Percentiles rank a stretch among this genome's conserved stretches.
These are phyloP conservation scores for Phrynocephalus vlangalii DNA, from an alignment of 2,797 vertebrate species.

Conservation along the genomic window DNA sequence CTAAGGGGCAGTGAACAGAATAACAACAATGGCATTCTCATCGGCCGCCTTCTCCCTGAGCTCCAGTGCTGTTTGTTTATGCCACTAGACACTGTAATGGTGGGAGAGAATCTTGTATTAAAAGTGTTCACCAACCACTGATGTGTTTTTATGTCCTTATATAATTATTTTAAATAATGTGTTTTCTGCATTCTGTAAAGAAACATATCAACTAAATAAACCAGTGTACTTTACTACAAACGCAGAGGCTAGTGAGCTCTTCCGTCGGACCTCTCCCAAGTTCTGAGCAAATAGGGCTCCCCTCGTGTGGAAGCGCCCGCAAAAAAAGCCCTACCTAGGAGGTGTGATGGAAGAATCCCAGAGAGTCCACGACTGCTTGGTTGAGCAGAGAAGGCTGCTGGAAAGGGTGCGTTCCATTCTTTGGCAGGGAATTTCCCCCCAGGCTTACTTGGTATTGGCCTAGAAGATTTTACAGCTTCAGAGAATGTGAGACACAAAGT, in stretches of 20 bases:
- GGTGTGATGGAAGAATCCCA: neutral
- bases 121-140: constrained; percentile 81
- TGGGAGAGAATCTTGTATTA: constrained; percentile 79
- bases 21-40: constrained; percentile 75
- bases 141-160: constrained; percentile 75
- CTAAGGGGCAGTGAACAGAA: constrained; percentile 77
- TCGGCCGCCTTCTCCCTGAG: constrained; percentile 69
- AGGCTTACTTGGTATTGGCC: neutral
- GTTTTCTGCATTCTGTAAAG: constrained; percentile 78
- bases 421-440: neutral
- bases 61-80: constrained; percentile 74
- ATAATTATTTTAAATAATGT: constrained; percentile 74
- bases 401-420: neutral
- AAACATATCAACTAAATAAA: constrained; percentile 77
- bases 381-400: neutral
- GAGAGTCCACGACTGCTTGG: neutral
- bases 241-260: constrained; percentile 42
- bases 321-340: neutral
- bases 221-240: constrained; percentile 75
- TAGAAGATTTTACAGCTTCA: neutral
- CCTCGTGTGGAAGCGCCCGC: neutral
- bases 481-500: neutral
- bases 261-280: neutral
- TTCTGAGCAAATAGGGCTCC: neutral
- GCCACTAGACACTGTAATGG: constrained; percentile 78